A percentile compares a stretch with the other conserved stretches of the same genome.
Conservation (phyloP, 2,113 vertebrate genomes). For the Chroicocephalus ridibundus region DNA sequence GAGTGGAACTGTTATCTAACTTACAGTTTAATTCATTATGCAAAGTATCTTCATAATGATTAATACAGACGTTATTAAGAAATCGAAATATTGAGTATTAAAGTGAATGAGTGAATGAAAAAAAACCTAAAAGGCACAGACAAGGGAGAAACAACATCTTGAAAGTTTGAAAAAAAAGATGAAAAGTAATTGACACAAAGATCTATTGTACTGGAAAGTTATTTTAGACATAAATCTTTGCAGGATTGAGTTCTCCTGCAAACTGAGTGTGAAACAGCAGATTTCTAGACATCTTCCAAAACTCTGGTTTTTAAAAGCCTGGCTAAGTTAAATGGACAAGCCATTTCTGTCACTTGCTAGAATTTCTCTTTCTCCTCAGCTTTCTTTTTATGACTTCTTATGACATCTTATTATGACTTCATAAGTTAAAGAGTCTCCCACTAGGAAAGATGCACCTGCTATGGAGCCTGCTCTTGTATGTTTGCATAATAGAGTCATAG, state of each 20-base stretch:
- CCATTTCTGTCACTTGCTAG: neutral
- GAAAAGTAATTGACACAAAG: neutral
- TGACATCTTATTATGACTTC: neutral
- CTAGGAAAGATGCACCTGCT: neutral
- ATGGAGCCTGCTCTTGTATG: rapidly evolving
- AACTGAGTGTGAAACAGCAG: neutral
- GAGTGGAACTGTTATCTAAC: neutral
- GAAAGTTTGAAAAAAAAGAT: neutral
- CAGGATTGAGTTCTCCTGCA: neutral
- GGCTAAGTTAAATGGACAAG: neutral
- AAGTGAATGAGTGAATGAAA: neutral
- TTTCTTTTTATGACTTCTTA: neutral
- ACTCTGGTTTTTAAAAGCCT: neutral
- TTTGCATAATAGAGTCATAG: neutral
- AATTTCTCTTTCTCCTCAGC: neutral
- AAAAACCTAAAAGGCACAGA: neutral
- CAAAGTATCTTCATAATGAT: neutral
- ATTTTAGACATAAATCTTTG: neutral
- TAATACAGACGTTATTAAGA: neutral
- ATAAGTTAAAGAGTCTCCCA: neutral
- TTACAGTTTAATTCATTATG: neutral
- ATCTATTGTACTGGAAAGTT: neutral
- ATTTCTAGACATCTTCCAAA: neutral
- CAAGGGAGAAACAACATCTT: neutral
- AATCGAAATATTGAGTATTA: neutral